Evolutionary conservation across 1,140 invertebrate species (phyloP), one percentile per base, ranked within the genome.

Genomic region (Magallana gigas): DNA sequence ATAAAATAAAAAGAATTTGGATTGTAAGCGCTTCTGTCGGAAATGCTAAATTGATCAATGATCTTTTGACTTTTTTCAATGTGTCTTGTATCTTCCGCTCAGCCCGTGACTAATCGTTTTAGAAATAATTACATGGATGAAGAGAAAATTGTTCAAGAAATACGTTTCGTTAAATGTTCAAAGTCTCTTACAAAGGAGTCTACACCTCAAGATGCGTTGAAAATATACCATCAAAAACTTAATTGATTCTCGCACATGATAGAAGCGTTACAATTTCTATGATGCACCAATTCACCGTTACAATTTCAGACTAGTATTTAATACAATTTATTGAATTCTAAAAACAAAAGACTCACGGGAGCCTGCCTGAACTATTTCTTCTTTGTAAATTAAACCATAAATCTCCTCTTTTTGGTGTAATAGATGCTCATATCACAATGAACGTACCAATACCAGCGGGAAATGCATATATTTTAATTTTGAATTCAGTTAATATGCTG

Each of bases 401-500:
- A 29, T 76, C 9, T 29, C 14, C 12, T 29, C 23, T 76, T 18
- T 9, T 29, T 76, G 23, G 18, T 29, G 23, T 36, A 29, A 18
- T 76, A 23, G 4, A 23, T 36, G 12, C 68, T 8, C 23, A 18
- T 29, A 23, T 29, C 23, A 76, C 23, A 9, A 36, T 23, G 23
- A 29, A 29, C 68, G 36, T 76, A 76, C 68, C 11, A 11, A 76
- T 29, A 76, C 23, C 68, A 76, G 68, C 23, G 14, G 68, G 68
- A 29, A 76, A 6, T 29, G 68, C 68, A 76, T 76, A 76, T 12
- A 76, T 29, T 76, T 76, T 76, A 18, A 76, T 76, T 76, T 76
- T 76, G 23, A 76, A 76, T 62, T 76, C 68, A 76, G 68, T 76
- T 48, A 76, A 76, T 76, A 76, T 76, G 18, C 23, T 76, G 68